Conservation (phyloP, 2,113 vertebrate species). For the Camelus dromedarius region DNA sequence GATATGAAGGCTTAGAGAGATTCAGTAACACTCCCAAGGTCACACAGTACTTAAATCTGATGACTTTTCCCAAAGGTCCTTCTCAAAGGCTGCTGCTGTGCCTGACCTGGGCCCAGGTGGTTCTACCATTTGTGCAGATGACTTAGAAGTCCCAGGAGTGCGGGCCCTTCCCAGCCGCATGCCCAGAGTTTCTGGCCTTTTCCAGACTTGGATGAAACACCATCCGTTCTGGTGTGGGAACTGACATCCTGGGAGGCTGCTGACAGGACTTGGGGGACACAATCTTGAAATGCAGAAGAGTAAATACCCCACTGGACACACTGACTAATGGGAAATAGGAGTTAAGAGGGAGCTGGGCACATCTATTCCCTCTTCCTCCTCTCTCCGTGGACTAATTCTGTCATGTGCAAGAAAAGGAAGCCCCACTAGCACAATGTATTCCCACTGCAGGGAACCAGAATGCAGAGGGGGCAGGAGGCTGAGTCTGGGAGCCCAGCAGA, state of each 20-base stretch:
- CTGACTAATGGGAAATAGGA: neutral
- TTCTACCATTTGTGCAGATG: neutral
- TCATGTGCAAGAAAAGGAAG: neutral
- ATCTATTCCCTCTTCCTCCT: neutral
- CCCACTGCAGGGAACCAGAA: neutral
- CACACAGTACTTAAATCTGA: neutral
- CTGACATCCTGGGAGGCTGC: neutral
- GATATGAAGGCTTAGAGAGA: neutral
- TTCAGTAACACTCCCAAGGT: neutral
- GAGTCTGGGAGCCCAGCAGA: neutral
- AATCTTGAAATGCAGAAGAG: neutral
- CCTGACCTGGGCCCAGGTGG: neutral
- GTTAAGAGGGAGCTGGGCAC: neutral
- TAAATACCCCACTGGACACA: neutral
- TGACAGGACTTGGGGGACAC: neutral
- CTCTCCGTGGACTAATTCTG: neutral
- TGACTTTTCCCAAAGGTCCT: neutral
- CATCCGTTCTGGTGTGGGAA: neutral
- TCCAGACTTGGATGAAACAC: neutral
- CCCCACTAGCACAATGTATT: neutral
- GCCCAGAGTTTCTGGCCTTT: neutral
- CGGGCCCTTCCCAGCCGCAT: rapidly evolving
- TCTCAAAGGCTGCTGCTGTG: neutral
- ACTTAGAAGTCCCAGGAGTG: neutral
- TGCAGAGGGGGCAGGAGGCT: neutral